These are phyloP conservation scores for Cantharis rufa DNA, from an alignment of 2,888 invertebrate genomes.

Conservation along the genomic window DNA sequence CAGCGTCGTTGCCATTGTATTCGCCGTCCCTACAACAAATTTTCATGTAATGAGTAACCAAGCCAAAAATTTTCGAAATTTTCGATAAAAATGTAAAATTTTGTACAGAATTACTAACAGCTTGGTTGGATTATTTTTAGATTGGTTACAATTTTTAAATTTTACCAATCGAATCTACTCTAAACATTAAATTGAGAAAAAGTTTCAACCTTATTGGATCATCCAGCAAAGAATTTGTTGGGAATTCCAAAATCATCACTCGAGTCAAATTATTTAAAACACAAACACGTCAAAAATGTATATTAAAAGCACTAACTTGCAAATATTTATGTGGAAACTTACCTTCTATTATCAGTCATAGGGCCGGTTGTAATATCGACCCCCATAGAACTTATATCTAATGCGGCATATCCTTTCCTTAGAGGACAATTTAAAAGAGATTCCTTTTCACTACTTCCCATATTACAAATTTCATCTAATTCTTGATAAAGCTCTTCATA, in stretches of 20 bases:
- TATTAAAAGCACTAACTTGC: not conserved
- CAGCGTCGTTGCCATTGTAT: conserved; percentile 43
- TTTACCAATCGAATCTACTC: not conserved
- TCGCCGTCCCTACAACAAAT: conserved; percentile 43
- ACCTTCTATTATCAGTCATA: conserved; percentile 62
- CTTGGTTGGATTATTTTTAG: conserved; percentile 27
- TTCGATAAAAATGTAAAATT: not conserved
- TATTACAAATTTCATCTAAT: conserved; percentile 61
- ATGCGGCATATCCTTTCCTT: conserved; percentile 68
- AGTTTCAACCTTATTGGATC: not conserved
- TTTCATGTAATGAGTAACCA: not conserved
- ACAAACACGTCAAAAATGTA: not conserved
- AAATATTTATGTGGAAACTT: conserved; percentile 37
- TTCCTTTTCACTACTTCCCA: conserved; percentile 58
- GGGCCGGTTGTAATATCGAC: conserved; percentile 68
- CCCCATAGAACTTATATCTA: conserved; percentile 73
- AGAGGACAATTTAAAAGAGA: conserved; percentile 61
- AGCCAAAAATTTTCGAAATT: not conserved
- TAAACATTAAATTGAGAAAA: not conserved
- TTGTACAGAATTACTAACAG: conserved; percentile 10
- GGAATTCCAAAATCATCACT: not conserved
- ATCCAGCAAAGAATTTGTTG: not conserved
- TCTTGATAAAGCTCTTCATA: conserved; percentile 76
- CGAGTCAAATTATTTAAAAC: not conserved
- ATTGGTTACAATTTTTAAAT: not conserved